A percentile compares a stretch with the other conserved stretches of the same genome.
phyloP scores from a whole-genome alignment of 2,113 vertebrate species.

The Microcebus ravelobensis region DNA sequence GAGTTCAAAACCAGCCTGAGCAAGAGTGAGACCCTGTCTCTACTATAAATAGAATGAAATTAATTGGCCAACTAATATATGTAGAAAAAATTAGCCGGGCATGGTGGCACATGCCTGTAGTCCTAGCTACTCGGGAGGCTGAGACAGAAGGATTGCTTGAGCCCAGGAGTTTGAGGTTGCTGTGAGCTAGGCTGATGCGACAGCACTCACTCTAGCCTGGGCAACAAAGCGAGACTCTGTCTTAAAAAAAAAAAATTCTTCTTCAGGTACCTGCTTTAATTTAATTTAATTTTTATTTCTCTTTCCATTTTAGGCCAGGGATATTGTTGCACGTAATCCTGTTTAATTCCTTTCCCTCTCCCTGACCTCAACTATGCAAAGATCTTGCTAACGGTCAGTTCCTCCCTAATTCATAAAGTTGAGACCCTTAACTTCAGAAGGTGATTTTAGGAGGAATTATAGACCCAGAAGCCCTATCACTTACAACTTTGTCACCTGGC shows the following conservation, averaged over 20 bases:
- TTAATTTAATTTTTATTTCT: not conserved
- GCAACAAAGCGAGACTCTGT: too few relatives aligned
- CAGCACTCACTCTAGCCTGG: too few relatives aligned
- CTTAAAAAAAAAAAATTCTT: not conserved
- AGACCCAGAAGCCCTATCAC: fast-evolving
- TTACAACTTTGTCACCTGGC: not conserved
- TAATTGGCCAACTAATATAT: too few relatives aligned
- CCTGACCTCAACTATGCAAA: not conserved
- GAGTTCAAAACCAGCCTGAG: too few relatives aligned
- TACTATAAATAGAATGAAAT: too few relatives aligned
- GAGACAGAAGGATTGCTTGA: too few relatives aligned
- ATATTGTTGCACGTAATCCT: not conserved
- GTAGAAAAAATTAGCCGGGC: too few relatives aligned
- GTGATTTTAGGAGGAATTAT: not conserved
- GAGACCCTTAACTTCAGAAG: not conserved
- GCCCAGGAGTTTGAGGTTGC: too few relatives aligned
- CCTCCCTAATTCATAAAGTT: not conserved
- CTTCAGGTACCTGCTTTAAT: not conserved
- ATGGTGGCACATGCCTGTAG: too few relatives aligned
- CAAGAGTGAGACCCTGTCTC: too few relatives aligned
- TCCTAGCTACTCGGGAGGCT: too few relatives aligned
- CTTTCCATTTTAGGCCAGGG: not conserved
- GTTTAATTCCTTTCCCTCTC: not conserved
- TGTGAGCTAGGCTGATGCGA: too few relatives aligned
- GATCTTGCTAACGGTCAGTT: not conserved